Evolutionary conservation across 2,888 invertebrate genomes (phyloP), one percentile per base, ranked within the genome.

Genomic region (Zonitis immaculata): DNA sequence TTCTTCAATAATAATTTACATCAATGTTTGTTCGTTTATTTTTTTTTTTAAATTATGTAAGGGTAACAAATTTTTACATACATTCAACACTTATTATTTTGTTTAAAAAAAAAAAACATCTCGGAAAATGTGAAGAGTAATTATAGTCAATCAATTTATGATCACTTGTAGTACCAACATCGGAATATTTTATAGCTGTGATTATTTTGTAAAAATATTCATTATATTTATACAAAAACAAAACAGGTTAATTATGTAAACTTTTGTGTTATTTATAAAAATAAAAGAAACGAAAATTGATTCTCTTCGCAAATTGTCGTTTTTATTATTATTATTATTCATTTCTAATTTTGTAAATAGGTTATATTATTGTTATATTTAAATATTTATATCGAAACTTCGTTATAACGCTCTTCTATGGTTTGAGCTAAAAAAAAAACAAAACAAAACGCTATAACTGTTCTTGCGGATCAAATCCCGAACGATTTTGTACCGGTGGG

Each of bases 61-160:
- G 68, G 69, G 69, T 69, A 70, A 68, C 69, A 67, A 61, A 64
- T 71, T 69, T 68, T 69, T 57, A 59, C 63, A 65, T 61, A 62
- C 59, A 57, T 57, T 44, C 58, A 59, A 65, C 63, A 68, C 58
- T 54, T 59, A 56, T 57, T 68, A 70, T 70, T 69, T 70, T 70
- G 68, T 69, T 69, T 67, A 57, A 64, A 67, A 64, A 67, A 69
- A 70, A 66, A 57, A 60, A 9, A 42, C 1, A 18, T 20, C 4
- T 20, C 1, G 11, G 9, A 49, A 57, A 64, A 54, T 30, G 66
- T 62, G 66, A 59, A 63, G 66, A 54, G 65, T 46, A 49, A 54
- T 63, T 56, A 42, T 7, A n/a, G 30, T n/a, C n/a, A 11, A 28
- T 14, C 32, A 32, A 14, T 32, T 32, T 32, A n/a, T 22, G 22